Evolutionary conservation across 2,797 vertebrate genomes (phyloP), one percentile per base, ranked within the genome.

Genomic region (Pagetopsis macropterus): DNA sequence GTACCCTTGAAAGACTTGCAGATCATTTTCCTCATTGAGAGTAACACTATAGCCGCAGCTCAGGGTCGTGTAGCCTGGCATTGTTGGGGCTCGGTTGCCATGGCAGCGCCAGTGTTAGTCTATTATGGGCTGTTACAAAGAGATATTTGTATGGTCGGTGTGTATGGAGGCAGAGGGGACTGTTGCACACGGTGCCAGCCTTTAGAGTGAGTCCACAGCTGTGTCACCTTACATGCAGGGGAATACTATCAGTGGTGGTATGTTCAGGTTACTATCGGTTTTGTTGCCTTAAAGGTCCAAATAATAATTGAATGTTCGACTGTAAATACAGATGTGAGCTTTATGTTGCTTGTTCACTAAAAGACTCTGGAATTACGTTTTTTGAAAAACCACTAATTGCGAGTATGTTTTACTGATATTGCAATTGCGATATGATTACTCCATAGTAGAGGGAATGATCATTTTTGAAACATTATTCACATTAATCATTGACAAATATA

Each of bases 1-100:
- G 74, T 72, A 72, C 60, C 67, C 66, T 85, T 79, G 63, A 74
- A 82, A 80, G 72, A 61, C 56, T 55, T 1, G 11, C 8, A 76
- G 84, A 88, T 92, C 79, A 56, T 58, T 88, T 87, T 87, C 70
- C 63, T 75, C 75, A 19, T 76, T 56, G 43, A 33, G 82, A 75
- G 84, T 84, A 80, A 88, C 82, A 77, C 71, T 65, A 37, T 37
- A 71, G 78, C 72, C 33, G 43, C 70, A 41, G 83, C 83, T 85
- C 82, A 80, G 75, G 78, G 87, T 79, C 44, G 70, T 9, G 54
- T 78, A 31, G 83, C 84, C 69, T 80, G 70, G 65, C 71, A 87
- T 90, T 90, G 87, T 88, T 89, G 58, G 72, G 78, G 51, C 72
- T 72, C 6, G 10, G 92, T 92, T 90, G 81, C 88, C 86, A 90